These are phyloP conservation scores for Horisme vitalbata DNA, from an alignment of 2,888 invertebrate species.

Conservation along the genomic window DNA sequence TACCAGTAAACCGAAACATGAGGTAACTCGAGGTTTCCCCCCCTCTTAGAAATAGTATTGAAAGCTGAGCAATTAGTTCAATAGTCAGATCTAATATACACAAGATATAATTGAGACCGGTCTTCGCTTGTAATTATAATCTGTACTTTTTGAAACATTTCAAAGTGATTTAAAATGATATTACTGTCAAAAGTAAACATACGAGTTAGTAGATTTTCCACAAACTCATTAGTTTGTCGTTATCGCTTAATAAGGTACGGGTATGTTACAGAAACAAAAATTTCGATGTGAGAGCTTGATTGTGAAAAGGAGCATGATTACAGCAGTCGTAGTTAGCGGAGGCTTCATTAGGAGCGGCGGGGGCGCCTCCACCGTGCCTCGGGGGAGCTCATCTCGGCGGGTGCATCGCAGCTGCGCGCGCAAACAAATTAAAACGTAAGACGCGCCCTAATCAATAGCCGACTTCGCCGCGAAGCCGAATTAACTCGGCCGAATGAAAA, in stretches of 20 bases:
- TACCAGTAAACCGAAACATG: slow-evolving; percentile 28
- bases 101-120: no score
- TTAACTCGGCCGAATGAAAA: slow-evolving; percentile 82
- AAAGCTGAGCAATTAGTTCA: no score
- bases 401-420: slow-evolving; percentile 81
- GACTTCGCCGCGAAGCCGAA: slow-evolving; percentile 79
- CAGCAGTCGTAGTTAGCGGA: slow-evolving; percentile 66
- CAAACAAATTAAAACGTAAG: slow-evolving; percentile 83
- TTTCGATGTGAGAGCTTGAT: slow-evolving; percentile 56
- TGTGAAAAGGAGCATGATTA: slow-evolving; percentile 72
- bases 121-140: no score
- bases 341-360: slow-evolving; percentile 68
- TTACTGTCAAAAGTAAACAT: slow-evolving; percentile 3
- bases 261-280: slow-evolving; percentile 31
- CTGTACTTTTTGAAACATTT: not conserved
- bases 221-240: not conserved
- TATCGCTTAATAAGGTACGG: slow-evolving; percentile 8
- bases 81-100: no score
- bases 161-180: not conserved
- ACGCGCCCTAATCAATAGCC: slow-evolving; percentile 83
- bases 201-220: slow-evolving; percentile 8
- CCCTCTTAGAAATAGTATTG: no score
- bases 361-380: slow-evolving; percentile 39
- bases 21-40: slow-evolving; percentile 20
- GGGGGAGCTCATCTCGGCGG: slow-evolving; percentile 69